Base-by-base conservation (phyloP, 1,140 invertebrate species). In the Homarus americanus region DNA sequence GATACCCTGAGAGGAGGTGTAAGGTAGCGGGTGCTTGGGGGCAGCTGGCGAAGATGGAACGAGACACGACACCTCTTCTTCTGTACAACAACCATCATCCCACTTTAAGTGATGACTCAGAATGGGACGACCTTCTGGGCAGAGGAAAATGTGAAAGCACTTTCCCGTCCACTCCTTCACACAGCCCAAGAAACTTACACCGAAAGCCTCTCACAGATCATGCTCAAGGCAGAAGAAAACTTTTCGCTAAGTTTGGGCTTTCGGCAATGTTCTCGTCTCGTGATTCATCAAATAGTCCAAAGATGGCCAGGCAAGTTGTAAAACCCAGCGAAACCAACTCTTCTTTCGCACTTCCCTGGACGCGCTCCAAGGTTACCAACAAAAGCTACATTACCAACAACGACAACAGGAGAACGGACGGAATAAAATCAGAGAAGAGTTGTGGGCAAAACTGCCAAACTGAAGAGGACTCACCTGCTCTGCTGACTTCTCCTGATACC, bases 341-440 rank as follows among this genome's bases (percentile, higher is more conserved):
- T 66, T 88, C 78, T 58, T 69, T 88, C 76, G 32, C 58, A 38
- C 69, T 88, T 66, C 76, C 86, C 24, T 88, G 86, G 86, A 72
- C 44, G 1, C 76, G 76, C 20, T 63, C 76, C 53, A 79, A 88
- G 73, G 3, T 41, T 58, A 9, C 40, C 24, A 76, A 49, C 34
- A 72, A 66, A 34, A 24, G 58, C 24, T 15, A 38, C n/a, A 69
- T 66, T 69, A 28, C 58, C n/a, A n/a, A 41, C 63, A 41, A 28
- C n/a, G 20, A 24, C 63, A 84, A 82, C 73, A 53, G 73, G 17
- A 66, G 75, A 80, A 20, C 10, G 24, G 36, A 66, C 17, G 38
- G 38, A 24, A 41, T 32, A 80, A 79, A 69, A 15, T 40, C 40
- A 32, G 38, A 7, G 40, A 36, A 72, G 38, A 72, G 9, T 40